Conservation (phyloP, 2,113 vertebrate species). For the Psettodes erumei region DNA sequence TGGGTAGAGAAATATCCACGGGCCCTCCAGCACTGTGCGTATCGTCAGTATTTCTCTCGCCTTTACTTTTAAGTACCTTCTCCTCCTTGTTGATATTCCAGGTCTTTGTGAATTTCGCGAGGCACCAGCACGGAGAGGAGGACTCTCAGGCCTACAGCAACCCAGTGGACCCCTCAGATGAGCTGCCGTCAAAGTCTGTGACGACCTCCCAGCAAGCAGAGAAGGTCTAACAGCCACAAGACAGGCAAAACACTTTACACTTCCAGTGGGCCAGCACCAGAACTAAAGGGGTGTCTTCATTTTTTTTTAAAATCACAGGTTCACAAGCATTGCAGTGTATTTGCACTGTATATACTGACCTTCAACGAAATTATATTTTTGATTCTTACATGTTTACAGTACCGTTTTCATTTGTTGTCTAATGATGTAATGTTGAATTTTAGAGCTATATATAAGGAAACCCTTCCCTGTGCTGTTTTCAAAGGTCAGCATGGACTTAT, state of each 20-base stretch:
- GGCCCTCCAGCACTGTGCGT: constrained; percentile 5
- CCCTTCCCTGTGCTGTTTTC: not conserved
- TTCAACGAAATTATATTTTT: not conserved
- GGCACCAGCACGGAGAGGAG: constrained; percentile 63
- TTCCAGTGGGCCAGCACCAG: not conserved
- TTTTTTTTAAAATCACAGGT: too few species aligned
- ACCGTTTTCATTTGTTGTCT: constrained; percentile 15
- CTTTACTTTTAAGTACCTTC: constrained; percentile 16
- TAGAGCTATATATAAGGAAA: not conserved
- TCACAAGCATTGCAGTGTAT: not conserved
- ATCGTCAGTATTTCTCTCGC: constrained; percentile 11
- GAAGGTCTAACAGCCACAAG: not conserved
- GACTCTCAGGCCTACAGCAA: constrained; percentile 53
- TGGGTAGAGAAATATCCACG: constrained; percentile 20
- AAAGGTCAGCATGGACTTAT: not conserved
- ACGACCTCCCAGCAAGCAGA: not conserved
- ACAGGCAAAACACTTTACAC: not conserved
- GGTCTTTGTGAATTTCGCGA: constrained; percentile 83
- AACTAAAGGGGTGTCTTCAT: not conserved
- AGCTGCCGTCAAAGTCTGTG: constrained; percentile 42
- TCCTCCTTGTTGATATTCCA: constrained; percentile 44
- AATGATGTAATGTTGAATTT: not conserved
- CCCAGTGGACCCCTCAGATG: constrained; percentile 71
- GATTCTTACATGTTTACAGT: not conserved
- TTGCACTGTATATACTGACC: not conserved